These are phyloP conservation scores for Dasypus novemcinctus DNA, from an alignment of 2,113 vertebrate species.

Conservation along the genomic window DNA sequence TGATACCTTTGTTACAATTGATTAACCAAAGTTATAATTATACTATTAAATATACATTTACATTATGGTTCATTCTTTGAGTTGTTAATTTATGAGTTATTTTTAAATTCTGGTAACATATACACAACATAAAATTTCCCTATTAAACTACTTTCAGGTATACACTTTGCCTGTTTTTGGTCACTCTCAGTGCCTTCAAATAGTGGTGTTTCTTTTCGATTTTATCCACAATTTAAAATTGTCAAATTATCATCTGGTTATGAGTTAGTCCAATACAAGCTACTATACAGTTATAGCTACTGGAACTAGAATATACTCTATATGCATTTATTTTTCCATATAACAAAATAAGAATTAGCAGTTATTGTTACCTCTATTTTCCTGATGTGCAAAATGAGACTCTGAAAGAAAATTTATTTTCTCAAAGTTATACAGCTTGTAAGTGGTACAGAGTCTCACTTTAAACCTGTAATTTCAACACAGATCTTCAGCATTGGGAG, in stretches of 20 bases:
- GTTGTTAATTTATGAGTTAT: too few species aligned
- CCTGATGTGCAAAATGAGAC: not conserved
- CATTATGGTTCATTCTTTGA: too few species aligned
- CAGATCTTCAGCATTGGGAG: not conserved
- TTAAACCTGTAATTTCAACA: not conserved
- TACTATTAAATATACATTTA: too few species aligned
- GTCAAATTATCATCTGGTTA: not conserved
- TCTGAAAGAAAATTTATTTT: slow-evolving; percentile 3
- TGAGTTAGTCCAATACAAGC: not conserved
- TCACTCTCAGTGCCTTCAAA: not conserved
- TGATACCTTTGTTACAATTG: too few species aligned
- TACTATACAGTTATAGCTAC: not conserved
- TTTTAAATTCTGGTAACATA: too few species aligned
- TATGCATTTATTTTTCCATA: not conserved
- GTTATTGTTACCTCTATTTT: slow-evolving; percentile 5
- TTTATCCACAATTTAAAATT: not conserved
- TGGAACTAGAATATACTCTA: not conserved
- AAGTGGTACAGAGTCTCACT: not conserved
- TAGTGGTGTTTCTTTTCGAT: not conserved
- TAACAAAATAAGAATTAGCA: slow-evolving; percentile 11
- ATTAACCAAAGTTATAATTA: too few species aligned
- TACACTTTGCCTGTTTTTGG: not conserved
- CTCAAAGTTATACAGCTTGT: not conserved
- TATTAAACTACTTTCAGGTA: too few species aligned
- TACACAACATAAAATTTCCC: too few species aligned